Evolutionary conservation across 2,113 vertebrate genomes (phyloP), one percentile per base, ranked within the genome.

Genomic region (Tenrec ecaudatus): DNA sequence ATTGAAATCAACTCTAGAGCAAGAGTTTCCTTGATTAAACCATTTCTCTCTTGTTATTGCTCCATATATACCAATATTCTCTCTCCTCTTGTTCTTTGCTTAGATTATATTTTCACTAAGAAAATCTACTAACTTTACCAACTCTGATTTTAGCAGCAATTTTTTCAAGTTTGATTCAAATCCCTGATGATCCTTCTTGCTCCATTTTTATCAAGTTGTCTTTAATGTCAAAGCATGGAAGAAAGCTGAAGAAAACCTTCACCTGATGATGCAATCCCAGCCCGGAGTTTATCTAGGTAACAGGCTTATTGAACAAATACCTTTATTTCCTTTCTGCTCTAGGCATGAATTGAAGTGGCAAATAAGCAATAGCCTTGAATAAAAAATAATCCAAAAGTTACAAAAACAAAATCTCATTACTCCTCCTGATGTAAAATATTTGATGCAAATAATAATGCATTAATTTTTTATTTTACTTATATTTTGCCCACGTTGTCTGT

Each of bases 391-490:
- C 4, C 11, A 47, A 78, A 93, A 62, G 5, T 66, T 25, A 66
- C 2, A 22, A 25, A 53, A 53, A 53, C 12, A 12, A 53, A 53
- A 53, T 8, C 9, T 53, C 47, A 71, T 53, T n/a, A 68, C 36
- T 19, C 25, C 22, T 7, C 53, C 53, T 53, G 3, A 58, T 22
- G 31, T 77, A 91, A 90, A 73, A 71, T 66, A 58, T 57, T 86
- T 79, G n/a, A 43, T 22, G 31, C 62, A 14, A 73, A 17, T 31
- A 43, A 57, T 68, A 84, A 5, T 88, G 31, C 6, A 73, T 87
- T 31, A 86, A n/a, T 93, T 93, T 53, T 87, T 43, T 8, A 73
- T 62, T 68, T 89, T 79, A 25, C 40, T 92, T 93, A 36, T n/a
- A 38, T 92, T 92, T 75, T 64, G 4, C 33, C 29, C 22, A 29